Evolutionary conservation across 2,888 invertebrate species (phyloP).

Genomic region (Heliothis peltigera): DNA sequence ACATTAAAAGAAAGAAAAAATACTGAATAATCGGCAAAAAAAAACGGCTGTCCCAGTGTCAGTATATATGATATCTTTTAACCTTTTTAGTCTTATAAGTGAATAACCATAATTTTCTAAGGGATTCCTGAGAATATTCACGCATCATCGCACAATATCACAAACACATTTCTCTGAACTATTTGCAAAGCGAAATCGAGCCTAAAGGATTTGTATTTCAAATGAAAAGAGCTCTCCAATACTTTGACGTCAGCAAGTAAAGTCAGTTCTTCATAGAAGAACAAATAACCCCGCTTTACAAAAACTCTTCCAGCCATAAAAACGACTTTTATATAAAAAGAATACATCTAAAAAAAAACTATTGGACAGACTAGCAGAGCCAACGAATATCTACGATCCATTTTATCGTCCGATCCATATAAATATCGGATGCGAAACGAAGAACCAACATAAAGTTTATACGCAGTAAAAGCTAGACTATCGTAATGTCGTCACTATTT

Average conservation of each 20-base stretch:
- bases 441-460: slow-evolving; percentile 67
- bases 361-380: slow-evolving; percentile 15
- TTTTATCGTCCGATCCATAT: slow-evolving; percentile 55
- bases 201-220: slow-evolving; percentile 1
- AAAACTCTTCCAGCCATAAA: slow-evolving; percentile 22
- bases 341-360: slow-evolving; percentile 28
- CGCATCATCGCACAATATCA: neutral
- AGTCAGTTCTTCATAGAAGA: neutral
- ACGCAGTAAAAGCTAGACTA: slow-evolving; percentile 63
- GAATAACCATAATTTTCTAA: no score
- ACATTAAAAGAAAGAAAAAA: no score
- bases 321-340: slow-evolving; percentile 23
- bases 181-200: neutral
- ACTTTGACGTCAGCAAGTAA: neutral
- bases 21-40: no score
- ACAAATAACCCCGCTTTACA: neutral
- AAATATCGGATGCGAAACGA: slow-evolving; percentile 50
- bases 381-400: slow-evolving; percentile 43
- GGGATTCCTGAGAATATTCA: no score
- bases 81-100: no score
- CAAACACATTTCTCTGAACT: slow-evolving; percentile 1
- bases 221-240: neutral
- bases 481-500: slow-evolving; percentile 50
- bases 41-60: no score
- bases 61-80: no score